Base-by-base conservation (phyloP, 2,888 invertebrate genomes). In the Danaus chrysippus region DNA sequence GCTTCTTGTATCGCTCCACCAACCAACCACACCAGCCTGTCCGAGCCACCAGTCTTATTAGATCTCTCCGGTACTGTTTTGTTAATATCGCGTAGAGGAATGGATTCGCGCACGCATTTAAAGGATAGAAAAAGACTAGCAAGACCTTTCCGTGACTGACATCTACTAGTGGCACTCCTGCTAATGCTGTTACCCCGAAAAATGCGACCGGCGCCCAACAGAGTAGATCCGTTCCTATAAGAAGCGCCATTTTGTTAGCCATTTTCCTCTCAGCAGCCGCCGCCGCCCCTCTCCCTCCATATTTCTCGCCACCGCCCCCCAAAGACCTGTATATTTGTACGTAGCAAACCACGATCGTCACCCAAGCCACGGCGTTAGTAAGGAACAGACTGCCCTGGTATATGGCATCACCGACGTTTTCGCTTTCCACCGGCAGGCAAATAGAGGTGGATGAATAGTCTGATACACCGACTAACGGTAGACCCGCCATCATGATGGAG, bases 61-160 rank as follows among this genome's bases (percentile, higher is more conserved):
- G 90, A 80, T 97, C 97, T 70, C 94, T 92, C 52, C 96, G 92
- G 78, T 96, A 97, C 82, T 97, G 97, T 67, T 96, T 94, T 9
- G 97, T 98, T 76, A 97, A 91, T 70, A 98, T 96, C 15, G 97
- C 97, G 83, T 98, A 98, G 3, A 98, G 87, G 88, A 97, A 97
- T 0, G 98, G 98, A 86, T 98, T 97, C 46, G 97, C 96, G 79
- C 97, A 97, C 0, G 97, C 96, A 84, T 98, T 98, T 65, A 98
- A 86, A 0, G 98, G 98, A 79, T 97, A 96, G 79, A 98, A 97
- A 80, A 98, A 97, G 10, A 98, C 97, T 65, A 97, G 86, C 11
- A 97, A 86, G 56, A 98, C 94, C 83, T 95, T 95, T 0, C 95
- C 95, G 73, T 94, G 93, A 9, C 95, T 94, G 0, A 97, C 94